Evolutionary conservation across 1,140 invertebrate species (phyloP), one percentile per base, ranked within the genome.

Genomic region (Magallana angulata): DNA sequence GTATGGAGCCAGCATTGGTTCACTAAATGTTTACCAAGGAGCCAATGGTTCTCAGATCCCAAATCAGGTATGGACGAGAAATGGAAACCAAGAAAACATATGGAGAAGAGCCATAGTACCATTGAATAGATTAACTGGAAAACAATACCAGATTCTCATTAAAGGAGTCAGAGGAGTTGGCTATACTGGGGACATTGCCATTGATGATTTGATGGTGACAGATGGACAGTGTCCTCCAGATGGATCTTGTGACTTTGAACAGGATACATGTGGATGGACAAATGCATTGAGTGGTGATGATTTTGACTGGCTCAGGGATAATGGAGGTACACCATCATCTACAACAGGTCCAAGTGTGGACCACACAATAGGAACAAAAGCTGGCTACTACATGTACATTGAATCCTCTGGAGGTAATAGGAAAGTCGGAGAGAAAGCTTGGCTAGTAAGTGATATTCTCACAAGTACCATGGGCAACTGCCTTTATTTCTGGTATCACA

Each of bases 11-110:
- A 91, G 71, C 36, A 91, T 94, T 59, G 94, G 94, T 16, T 91
- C 89, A 18, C 89, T 94, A 1, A 90, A 91, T 60, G 89, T 94
- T 9, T 92, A 91, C 64, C 85, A 89, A 7, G 85, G 87, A 18
- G 86, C 82, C 48, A 87, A 86, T 57, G 92, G 90, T 9, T 59
- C 56, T 86, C 68, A 76, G 68, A 64, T 59, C 16, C 84, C 24
- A 86, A 16, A 80, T 84, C 59, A 90, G 16, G 81, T 91, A 1
- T 91, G 89, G 89, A 94, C 95, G 14, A 94, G 97, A 12, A 95
- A 94, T 36, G 97, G 97, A 16, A 96, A 97, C 92, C 96, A 97
- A 57, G 96, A 97, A 0, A 97, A 97, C 89, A 95, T 96, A 0
- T 97, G 97, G 97, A 96, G 96, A 89, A 82, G 71, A 62, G 90